These are phyloP conservation scores for Apocheima hispidaria DNA, from an alignment of 2,888 invertebrate genomes.

Conservation along the genomic window DNA sequence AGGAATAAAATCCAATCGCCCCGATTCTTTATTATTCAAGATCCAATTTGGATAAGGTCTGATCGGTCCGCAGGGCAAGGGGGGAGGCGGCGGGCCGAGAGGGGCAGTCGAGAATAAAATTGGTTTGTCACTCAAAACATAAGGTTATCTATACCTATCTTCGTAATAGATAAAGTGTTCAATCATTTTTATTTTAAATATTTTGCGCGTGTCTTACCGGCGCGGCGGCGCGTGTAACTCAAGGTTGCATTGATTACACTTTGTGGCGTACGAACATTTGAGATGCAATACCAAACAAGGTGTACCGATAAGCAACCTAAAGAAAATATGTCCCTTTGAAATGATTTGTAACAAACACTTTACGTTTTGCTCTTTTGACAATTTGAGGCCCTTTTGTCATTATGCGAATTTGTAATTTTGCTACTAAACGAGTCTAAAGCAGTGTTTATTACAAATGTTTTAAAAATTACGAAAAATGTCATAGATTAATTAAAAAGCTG, in stretches of 20 bases:
- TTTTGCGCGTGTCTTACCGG: constrained; percentile 13
- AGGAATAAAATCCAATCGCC: constrained; percentile 87
- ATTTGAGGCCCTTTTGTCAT: too few relatives aligned
- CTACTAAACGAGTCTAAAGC: too few relatives aligned
- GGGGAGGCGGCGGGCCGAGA: constrained; percentile 61
- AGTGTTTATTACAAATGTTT: too few relatives aligned
- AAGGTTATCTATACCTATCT: constrained; percentile 68
- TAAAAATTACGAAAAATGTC: too few relatives aligned
- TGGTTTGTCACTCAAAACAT: constrained; percentile 87
- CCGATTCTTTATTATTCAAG: constrained; percentile 87
- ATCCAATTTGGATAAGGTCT: constrained; percentile 87
- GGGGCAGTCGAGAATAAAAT: constrained; percentile 85
- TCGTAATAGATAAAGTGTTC: constrained; percentile 34
- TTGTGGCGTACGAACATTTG: background rate
- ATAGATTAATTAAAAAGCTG: too few relatives aligned
- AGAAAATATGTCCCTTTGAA: too few relatives aligned
- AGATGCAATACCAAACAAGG: background rate
- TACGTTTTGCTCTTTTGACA: too few relatives aligned
- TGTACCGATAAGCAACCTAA: background rate
- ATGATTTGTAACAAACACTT: too few relatives aligned
- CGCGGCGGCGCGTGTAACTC: constrained; percentile 24
- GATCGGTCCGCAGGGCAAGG: constrained; percentile 78
- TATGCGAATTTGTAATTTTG: too few relatives aligned
- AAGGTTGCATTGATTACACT: constrained; percentile 17
- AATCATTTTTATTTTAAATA: constrained; percentile 31